Conservation (phyloP, 2,888 invertebrate species). For the Deroplatys truncata region DNA sequence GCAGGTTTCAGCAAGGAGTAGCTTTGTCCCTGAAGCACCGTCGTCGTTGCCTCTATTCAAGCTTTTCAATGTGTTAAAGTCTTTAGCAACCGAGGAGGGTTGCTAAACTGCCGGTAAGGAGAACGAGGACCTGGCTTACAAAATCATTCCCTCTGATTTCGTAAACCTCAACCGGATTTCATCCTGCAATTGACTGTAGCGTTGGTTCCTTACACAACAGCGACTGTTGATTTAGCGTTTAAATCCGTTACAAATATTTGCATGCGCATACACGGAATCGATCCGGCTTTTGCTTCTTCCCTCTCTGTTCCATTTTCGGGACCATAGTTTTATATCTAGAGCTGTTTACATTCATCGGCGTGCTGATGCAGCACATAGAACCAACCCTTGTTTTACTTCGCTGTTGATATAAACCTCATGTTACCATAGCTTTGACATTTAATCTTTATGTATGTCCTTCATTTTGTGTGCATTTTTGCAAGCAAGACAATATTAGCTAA, state of each 20-base stretch:
- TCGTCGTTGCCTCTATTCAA: neutral
- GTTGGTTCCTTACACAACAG: neutral
- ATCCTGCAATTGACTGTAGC: neutral
- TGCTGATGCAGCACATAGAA: neutral
- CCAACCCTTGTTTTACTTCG: neutral
- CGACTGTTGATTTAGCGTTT: neutral
- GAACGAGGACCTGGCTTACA: neutral
- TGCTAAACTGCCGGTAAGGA: too few relatives aligned
- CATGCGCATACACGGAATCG: neutral
- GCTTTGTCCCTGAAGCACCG: neutral
- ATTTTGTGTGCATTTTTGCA: too few relatives aligned
- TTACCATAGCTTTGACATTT: neutral
- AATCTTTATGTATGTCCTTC: neutral
- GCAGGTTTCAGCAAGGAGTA: too few relatives aligned
- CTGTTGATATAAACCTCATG: neutral
- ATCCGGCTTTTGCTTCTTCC: neutral
- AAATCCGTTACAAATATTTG: neutral
- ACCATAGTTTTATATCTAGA: neutral
- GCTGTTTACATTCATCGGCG: neutral
- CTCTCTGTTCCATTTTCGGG: neutral
- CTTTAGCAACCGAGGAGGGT: neutral
- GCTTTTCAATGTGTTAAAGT: neutral
- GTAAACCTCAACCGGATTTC: neutral
- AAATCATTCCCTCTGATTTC: neutral
- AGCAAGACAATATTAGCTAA: too few relatives aligned